A percentile compares a stretch with the other conserved stretches of the same genome.
These are phyloP conservation scores for Zaprionus obscuricornis DNA, from an alignment of 2,888 invertebrate species.

Conservation along the genomic window DNA sequence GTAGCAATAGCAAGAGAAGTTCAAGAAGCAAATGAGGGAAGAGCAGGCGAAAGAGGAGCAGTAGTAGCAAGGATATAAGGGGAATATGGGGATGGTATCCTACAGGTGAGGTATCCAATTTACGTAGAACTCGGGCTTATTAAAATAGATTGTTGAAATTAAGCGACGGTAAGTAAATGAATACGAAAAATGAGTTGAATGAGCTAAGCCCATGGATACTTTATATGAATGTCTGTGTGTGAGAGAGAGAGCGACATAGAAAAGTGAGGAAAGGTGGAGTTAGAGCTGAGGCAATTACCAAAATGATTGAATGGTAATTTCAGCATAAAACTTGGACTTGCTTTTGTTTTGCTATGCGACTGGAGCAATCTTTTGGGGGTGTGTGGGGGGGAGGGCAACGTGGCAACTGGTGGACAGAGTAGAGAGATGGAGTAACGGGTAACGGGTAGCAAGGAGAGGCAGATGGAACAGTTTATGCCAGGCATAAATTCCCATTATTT, in stretches of 20 bases:
- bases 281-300: slow-evolving; percentile 64
- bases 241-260: not conserved
- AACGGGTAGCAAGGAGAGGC: no score
- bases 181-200: slow-evolving; percentile 25
- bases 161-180: slow-evolving; percentile 57
- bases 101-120: slow-evolving; percentile 53
- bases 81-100: no score
- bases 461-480: slow-evolving; percentile 46
- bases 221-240: no score
- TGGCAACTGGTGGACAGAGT: no score
- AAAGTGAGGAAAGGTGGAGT: not conserved
- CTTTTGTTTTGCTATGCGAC: slow-evolving; percentile 39
- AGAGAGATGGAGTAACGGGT: no score
- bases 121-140: slow-evolving; percentile 58
- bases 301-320: slow-evolving; percentile 81
- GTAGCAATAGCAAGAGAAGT: no score
- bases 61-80: slow-evolving; percentile 11
- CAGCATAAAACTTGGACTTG: slow-evolving; percentile 54
- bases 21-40: no score
- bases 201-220: no score
- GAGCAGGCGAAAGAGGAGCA: no score
- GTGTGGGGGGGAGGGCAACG: not conserved
- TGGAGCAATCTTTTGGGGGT: not conserved
- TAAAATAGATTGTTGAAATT: slow-evolving; percentile 73
- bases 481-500: slow-evolving; percentile 82